Percentiles rank a stretch among this genome's conserved stretches.
phyloP scores from a whole-genome alignment of 2,888 invertebrate genomes.

The Homarus gammarus region DNA sequence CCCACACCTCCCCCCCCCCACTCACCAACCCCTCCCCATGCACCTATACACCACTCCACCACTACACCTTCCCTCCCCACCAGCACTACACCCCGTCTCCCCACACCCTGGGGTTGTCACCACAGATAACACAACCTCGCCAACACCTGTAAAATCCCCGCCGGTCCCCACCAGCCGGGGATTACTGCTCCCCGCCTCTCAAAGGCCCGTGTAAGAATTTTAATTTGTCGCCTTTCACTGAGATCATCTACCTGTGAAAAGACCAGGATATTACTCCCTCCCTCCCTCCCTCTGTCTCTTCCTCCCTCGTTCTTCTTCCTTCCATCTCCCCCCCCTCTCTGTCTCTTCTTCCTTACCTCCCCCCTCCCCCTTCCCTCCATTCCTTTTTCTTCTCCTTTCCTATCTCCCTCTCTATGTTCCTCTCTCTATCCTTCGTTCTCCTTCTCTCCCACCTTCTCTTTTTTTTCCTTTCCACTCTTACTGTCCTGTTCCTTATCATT shows the following conservation, averaged over 20 bases:
- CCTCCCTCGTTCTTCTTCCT: background rate
- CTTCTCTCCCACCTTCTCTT: no score
- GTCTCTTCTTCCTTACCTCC: no score
- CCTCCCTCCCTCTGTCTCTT: background rate
- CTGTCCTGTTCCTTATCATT: no score
- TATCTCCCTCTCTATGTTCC: no score
- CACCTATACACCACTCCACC: no score
- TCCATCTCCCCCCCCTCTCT: background rate
- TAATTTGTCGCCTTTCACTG: slow-evolving; percentile 46
- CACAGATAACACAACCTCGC: slow-evolving; percentile 17
- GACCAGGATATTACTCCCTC: slow-evolving; percentile 21
- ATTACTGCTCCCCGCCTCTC: slow-evolving; percentile 36
- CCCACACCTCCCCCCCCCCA: background rate
- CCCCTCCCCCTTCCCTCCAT: no score
- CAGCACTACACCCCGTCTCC: background rate
- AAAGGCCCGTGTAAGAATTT: slow-evolving; percentile 30
- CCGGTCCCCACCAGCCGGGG: background rate
- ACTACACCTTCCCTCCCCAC: background rate
- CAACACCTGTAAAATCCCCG: slow-evolving; percentile 40
- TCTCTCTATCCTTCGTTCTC: no score
- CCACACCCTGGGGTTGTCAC: background rate
- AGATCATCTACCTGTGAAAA: slow-evolving; percentile 39
- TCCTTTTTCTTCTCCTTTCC: no score
- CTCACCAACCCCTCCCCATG: background rate
- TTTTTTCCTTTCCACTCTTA: no score